These are phyloP conservation scores for Montipora foliosa DNA, from an alignment of 64 coral and sea anemone genomes.

Conservation along the genomic window DNA sequence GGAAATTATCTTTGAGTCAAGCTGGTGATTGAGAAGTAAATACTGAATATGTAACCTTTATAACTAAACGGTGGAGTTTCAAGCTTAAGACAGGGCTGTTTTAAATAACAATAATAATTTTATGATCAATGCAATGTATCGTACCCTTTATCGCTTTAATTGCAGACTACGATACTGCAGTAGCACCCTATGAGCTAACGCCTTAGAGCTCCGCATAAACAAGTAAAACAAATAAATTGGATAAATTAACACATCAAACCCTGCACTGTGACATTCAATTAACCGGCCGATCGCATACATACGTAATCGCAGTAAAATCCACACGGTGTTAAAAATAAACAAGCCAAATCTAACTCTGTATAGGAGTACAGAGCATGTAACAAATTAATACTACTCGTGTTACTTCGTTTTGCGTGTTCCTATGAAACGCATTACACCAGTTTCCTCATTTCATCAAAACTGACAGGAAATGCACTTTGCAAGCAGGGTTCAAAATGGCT, in stretches of 20 bases:
- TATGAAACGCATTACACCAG: background rate
- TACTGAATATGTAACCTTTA: too few species aligned
- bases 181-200: background rate
- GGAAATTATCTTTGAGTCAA: too few species aligned
- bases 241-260: background rate
- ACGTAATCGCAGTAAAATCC: background rate
- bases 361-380: background rate
- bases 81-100: background rate
- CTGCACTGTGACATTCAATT: background rate
- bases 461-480: constrained; percentile 47
- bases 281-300: background rate
- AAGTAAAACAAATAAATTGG: constrained; percentile 6
- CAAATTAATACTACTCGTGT: background rate
- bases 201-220: background rate
- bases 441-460: constrained; percentile 38
- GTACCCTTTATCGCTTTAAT: background rate
- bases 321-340: background rate
- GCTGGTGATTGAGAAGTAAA: too few species aligned
- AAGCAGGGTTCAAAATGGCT: constrained; percentile 16
- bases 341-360: background rate
- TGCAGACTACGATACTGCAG: background rate
- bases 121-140: background rate
- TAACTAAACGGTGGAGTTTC: too few species aligned
- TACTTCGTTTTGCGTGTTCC: background rate
- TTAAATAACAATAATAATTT: background rate